Conservation (phyloP, 2,797 vertebrate genomes). For the Lerista edwardsae region DNA sequence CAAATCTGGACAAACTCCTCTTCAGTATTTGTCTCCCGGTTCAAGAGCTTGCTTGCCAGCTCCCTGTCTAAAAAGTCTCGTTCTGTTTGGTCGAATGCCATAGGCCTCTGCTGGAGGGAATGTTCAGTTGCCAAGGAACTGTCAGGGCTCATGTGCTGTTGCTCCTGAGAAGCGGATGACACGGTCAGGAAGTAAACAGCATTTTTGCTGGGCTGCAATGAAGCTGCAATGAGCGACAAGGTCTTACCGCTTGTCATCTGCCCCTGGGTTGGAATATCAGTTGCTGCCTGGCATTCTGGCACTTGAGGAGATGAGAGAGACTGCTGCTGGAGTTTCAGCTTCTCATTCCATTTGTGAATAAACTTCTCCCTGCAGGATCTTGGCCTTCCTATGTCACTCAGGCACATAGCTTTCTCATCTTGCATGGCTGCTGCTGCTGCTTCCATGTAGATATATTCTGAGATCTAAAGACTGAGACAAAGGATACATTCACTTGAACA, state of each 20-base stretch:
- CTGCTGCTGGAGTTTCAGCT: not conserved
- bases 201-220: not conserved
- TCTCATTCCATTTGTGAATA: constrained; percentile 20
- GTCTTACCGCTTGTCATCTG: not conserved
- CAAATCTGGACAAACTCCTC: constrained; percentile 15
- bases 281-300: not conserved
- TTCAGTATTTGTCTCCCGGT: not conserved
- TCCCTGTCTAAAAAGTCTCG: not conserved
- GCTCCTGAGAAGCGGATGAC: not conserved
- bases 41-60: not conserved
- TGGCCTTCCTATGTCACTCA: not conserved
- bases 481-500: not conserved
- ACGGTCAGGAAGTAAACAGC: not conserved
- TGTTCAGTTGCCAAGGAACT: too few relatives aligned
- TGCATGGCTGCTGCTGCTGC: not conserved
- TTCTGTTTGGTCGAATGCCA: not conserved
- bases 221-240: not conserved
- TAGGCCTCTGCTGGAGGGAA: not conserved
- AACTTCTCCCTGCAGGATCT: constrained; percentile 25
- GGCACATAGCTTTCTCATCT: not conserved
- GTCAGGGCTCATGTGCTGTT: not conserved
- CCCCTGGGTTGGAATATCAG: not conserved
- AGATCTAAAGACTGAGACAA: not conserved
- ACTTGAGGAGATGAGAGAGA: not conserved
- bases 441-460: not conserved